Base-by-base conservation (phyloP, 2,113 vertebrate species). In the Anolis sagrei region DNA sequence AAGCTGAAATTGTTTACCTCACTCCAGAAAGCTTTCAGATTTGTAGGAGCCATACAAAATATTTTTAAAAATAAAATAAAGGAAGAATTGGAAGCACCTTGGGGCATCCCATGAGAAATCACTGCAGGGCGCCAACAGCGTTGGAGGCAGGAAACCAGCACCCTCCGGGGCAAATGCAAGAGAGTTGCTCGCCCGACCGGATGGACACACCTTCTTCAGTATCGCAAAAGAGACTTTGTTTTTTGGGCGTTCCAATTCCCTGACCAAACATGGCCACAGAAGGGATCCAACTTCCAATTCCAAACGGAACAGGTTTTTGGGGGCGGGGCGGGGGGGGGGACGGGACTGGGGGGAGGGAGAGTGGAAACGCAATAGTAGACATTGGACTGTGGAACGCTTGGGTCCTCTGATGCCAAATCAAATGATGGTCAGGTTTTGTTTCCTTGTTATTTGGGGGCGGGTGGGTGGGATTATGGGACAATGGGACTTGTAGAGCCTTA, bases 1-100 rank as follows among this genome's bases (percentile, higher is more conserved):
- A 93, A 96, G 95, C 94, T 94, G 95, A 95, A 96, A 94, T 93
- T 95, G 96, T 94, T 97, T 97, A 97, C 97, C 97, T 97, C 96
- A 97, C 95, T 97, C 96, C 95, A 96, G 96, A 96, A 96, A 97
- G 96, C 95, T 97, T 97, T 96, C 94, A 95, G 95, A 96, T 96
- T 95, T 96, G 95, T 95, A 95, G 95, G 96, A 97, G 95, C 95
- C 96, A 95, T 96, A 95, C 94, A 93, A 94, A 95, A 78, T 44
- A 44, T 44, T 44, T 44, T 44, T n/a, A n/a, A n/a, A n/a, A n/a
- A n/a, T n/a, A n/a, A n/a, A n/a, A n/a, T n/a, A 91, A 34, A 70
- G 34, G 48, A 79, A 79, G 49, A 73, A 49, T 79, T 62, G 84
- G 82, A 68, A 29, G 84, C 92, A 92, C 92, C 94, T 89, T 92